Evolutionary conservation across 2,888 invertebrate genomes (phyloP), one percentile per base, ranked within the genome.

Genomic region (Conistra vaccinii): DNA sequence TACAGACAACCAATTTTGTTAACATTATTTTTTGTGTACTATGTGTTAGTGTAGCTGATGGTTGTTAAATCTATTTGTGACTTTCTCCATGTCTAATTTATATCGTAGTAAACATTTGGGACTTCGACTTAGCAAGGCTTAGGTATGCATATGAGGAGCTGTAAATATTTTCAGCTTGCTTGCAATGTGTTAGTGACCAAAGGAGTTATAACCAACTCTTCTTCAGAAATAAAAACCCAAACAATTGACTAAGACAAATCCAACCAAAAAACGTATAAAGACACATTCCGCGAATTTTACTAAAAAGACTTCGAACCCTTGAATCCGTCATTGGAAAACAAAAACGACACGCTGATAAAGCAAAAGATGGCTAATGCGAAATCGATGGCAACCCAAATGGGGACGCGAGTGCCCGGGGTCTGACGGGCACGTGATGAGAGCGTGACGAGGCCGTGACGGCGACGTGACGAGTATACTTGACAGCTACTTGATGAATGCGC

Each of bases 321-420:
- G 70, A 77, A 83, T 45, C 81, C 81, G 69, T 84, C 85, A 84
- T 81, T 79, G 67, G 77, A 81, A 87, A 87, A 87, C 88, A 87
- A 87, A 87, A 87, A 87, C 86, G 85, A 80, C 86, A 80, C 81
- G 87, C 85, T 88, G 90, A 89, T 89, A 89, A 88, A 88, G 89
- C 90, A 87, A 90, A 91, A 90, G 89, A 89, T 89, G 87, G 90
- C 91, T 94, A 94, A 94, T 94, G 94, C 85, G 91, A 94, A 94
- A 94, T 94, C 94, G 94, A 94, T 94, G 88, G 86, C 73, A 87
- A 82, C 68, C 69, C 72, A 73, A 85, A 78, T 80, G 85, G 85
- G 85, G 73, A 76, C 84, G 83, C 82, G 86, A 83, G 81, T 81
- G 87, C 80, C 77, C 75, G 73, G 73, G 71, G 70, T 48, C 65